Base-by-base conservation (phyloP, 2,113 vertebrate genomes). In the Steatornis caripensis region DNA sequence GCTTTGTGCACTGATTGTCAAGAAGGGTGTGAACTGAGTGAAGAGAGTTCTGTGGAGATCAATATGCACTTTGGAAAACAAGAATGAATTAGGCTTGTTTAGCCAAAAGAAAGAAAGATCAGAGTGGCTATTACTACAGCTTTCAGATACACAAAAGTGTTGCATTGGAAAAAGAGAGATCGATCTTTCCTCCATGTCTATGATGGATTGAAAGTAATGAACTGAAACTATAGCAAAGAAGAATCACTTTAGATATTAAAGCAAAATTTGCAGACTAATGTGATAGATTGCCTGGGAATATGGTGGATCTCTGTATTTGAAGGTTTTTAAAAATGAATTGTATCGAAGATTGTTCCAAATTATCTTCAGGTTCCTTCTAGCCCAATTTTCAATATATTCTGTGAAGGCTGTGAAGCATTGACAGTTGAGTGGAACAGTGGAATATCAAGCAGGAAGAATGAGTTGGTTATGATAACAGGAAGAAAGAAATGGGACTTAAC, bases 341-440 rank as follows among this genome's bases (percentile, higher is more conserved):
- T 22, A 23, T 8, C 55, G 10, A 58, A 8, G 5, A 69, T 37
- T 62, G n/a, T 68, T 7, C 5, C 10, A 76, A 43, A 88, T 55
- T 74, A 2, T 54, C 54, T 57, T 79, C 6, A 51, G 30, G 61
- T 72, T 90, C 14, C 23, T 71, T 68, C 32, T 62, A 45, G 23
- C 3, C 11, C 17, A 62, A 12, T 30, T 77, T 77, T 86, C 6
- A 39, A 5, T 19, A 36, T 11, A 36, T 43, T 76, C 15, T 64
- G 6, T 46, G 58, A 78, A 49, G 11, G 6, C 1, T 80, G 17
- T 76, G 9, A 84, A 72, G 29, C 12, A 23, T 8, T 0, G 0
- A 55, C 41, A 69, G 4, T n/a, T 51, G 26, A 76, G 18, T 58
- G 15, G 29, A 92, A 79, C 9, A 18, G 4, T 69, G 24, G 19